Conservation (phyloP, 2,113 vertebrate species). For the Chlorodrepanis virens region DNA sequence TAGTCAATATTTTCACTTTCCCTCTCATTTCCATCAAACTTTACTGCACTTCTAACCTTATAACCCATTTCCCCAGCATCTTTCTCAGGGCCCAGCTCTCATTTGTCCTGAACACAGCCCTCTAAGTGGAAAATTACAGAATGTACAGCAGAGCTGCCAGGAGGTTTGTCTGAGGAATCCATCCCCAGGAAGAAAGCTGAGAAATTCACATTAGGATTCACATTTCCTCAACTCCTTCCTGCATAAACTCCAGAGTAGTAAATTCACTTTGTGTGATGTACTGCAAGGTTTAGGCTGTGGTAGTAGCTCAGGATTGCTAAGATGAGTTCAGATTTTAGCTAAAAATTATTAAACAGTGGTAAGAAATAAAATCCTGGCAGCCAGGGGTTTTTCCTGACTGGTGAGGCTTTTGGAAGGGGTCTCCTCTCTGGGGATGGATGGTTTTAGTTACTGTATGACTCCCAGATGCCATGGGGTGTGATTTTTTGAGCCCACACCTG, state of each 20-base stretch:
- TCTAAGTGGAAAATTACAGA: background rate
- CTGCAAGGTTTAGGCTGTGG: background rate
- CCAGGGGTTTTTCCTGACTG: background rate
- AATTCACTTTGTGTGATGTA: background rate
- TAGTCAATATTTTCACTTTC: background rate
- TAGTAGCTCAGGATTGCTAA: background rate
- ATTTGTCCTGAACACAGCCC: background rate
- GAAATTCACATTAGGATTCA: background rate
- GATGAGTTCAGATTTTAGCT: background rate
- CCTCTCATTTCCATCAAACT: background rate
- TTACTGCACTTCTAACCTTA: background rate
- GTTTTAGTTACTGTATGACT: background rate
- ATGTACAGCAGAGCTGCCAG: background rate
- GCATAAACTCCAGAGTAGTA: background rate
- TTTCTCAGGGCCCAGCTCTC: background rate
- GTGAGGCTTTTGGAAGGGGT: background rate
- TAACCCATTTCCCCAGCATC: background rate
- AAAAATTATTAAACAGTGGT: background rate
- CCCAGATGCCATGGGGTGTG: background rate
- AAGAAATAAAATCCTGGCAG: background rate
- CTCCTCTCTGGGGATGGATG: background rate
- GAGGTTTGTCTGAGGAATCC: background rate
- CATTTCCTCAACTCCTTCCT: background rate
- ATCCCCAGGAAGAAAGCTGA: background rate
- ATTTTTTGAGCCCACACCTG: background rate